phyloP scores from a whole-genome alignment of 2,797 vertebrate genomes.

The Nannoperca australis region DNA sequence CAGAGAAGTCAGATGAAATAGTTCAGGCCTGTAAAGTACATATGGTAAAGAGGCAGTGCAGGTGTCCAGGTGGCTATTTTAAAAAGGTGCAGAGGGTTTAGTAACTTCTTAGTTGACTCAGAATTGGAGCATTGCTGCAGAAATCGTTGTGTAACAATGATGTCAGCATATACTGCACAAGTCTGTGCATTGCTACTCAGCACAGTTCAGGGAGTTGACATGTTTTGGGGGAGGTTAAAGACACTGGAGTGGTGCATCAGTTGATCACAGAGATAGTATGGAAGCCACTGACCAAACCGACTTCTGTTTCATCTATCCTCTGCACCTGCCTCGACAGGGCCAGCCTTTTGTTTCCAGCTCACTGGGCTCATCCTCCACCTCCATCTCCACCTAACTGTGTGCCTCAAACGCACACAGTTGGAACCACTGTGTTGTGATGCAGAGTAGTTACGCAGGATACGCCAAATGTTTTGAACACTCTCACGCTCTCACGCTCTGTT shows the following conservation, averaged over 20 bases:
- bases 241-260: conserved; percentile 11
- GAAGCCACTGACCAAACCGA: conserved; percentile 40
- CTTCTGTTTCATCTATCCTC: conserved; percentile 36
- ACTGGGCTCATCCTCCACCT: conserved; percentile 46
- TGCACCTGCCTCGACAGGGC: conserved; percentile 55
- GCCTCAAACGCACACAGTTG: conserved; percentile 23
- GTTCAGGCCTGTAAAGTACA: conserved; percentile 8
- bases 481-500: no score
- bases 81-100: conserved; percentile 18
- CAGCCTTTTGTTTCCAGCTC: conserved; percentile 57
- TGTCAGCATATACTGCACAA: conserved; percentile 41
- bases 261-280: conserved; percentile 36
- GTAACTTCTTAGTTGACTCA: conserved; percentile 13
- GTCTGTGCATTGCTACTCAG: conserved; percentile 15
- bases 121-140: conserved; percentile 22
- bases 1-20: conserved; percentile 13
- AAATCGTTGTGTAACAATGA: conserved; percentile 34
- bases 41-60: not conserved
- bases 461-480: conserved; percentile 30
- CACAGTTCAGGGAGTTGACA: conserved; percentile 33
- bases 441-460: conserved; percentile 21
- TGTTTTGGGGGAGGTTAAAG: conserved; percentile 31
- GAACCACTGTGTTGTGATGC: conserved; percentile 30
- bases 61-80: conserved; percentile 28
- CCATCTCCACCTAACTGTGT: not conserved